Conservation (phyloP, 2,113 vertebrate genomes). For the Myotis davidii region DNA sequence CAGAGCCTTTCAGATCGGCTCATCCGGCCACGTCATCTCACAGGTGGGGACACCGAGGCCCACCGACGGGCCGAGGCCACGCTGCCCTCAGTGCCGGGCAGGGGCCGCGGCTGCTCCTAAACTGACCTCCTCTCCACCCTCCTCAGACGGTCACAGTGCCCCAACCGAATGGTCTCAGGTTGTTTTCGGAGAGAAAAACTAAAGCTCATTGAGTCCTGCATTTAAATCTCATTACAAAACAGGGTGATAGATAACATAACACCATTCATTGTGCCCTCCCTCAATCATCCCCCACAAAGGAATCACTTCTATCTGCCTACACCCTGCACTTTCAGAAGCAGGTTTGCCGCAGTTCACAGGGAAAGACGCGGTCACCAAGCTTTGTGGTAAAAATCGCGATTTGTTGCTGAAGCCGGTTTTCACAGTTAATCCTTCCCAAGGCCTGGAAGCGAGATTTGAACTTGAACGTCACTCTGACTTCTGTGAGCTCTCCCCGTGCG, state of each 20-base stretch:
- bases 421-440: background rate
- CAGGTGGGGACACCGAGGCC: slow-evolving; percentile 6
- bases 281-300: background rate
- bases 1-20: background rate
- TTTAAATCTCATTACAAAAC: background rate
- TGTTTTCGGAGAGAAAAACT: background rate
- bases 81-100: accelerated
- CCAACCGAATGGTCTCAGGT: background rate
- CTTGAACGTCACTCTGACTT: background rate
- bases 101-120: background rate
- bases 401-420: too few species aligned
- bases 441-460: background rate
- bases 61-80: background rate
- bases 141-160: background rate
- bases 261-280: background rate
- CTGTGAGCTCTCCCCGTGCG: background rate
- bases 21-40: accelerated
- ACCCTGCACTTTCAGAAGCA: background rate
- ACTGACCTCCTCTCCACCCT: background rate
- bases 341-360: background rate
- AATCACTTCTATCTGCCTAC: background rate
- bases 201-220: background rate
- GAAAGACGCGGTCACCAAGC: accelerated
- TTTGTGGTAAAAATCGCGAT: accelerated
- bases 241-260: background rate